Evolutionary conservation across 2,113 vertebrate species (phyloP).

Genomic region (Haplochromis burtoni): DNA sequence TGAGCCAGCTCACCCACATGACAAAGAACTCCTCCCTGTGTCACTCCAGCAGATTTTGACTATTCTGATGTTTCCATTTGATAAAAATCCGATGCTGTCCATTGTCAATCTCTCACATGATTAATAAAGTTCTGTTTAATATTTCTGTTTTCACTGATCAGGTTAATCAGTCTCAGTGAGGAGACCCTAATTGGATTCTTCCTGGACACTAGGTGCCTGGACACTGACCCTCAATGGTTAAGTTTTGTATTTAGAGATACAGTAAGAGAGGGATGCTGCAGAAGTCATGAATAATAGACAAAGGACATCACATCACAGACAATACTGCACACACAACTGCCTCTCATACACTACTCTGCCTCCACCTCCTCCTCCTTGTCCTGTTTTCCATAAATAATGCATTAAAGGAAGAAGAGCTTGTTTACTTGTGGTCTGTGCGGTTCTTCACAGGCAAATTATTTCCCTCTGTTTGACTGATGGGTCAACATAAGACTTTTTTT

Average conservation of each 20-base stretch:
- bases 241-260: constrained; percentile 16
- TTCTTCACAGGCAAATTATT: constrained; percentile 62
- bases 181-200: not conserved
- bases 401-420: constrained; percentile 62
- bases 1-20: not conserved
- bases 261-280: constrained; percentile 48
- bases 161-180: not conserved
- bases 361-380: not conserved
- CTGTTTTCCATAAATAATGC: constrained; percentile 66
- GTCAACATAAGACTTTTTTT: constrained; percentile 39
- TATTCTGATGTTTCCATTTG: not conserved
- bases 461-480: constrained; percentile 57
- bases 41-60: not conserved
- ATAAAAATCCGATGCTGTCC: not conserved
- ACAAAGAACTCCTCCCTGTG: not conserved
- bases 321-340: constrained; percentile 20
- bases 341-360: not conserved
- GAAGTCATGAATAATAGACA: constrained; percentile 70
- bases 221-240: constrained; percentile 16
- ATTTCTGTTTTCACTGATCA: not conserved
- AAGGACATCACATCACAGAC: constrained; percentile 58
- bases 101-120: not conserved
- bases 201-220: not conserved
- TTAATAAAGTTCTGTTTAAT: not conserved
- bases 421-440: constrained; percentile 58